phyloP scores from a whole-genome alignment of 2,888 invertebrate species.

The Diplazon laetatorius region DNA sequence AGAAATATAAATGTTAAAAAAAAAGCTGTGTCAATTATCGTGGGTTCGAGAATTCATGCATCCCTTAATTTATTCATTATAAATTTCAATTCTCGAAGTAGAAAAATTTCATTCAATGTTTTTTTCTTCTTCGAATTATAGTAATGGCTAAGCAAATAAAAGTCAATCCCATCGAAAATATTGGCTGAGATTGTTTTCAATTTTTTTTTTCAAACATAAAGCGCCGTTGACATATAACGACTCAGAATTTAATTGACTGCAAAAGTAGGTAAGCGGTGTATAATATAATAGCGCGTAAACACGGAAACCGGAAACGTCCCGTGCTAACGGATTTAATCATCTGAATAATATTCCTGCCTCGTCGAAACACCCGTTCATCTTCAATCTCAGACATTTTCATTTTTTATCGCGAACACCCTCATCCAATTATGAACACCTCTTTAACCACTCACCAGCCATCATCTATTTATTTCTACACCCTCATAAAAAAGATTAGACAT shows the following conservation, averaged over 20 bases:
- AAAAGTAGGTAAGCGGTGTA: conserved; percentile 9
- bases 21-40: too few species aligned
- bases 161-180: not conserved
- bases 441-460: not conserved
- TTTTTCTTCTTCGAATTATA: too few species aligned
- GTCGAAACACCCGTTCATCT: not conserved
- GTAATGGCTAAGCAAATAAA: not conserved
- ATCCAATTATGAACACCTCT: conserved; percentile 9
- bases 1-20: too few species aligned
- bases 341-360: conserved; percentile 28
- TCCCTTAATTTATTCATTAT: too few species aligned
- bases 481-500: not conserved
- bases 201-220: conserved; percentile 20
- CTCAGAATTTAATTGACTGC: conserved; percentile 35
- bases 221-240: too few species aligned
- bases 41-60: too few species aligned
- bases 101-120: too few species aligned
- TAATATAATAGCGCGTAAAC: not conserved
- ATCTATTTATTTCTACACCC: too few species aligned
- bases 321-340: conserved; percentile 38
- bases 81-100: too few species aligned
- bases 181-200: not conserved
- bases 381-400: conserved; percentile 15
- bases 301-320: not conserved
- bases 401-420: conserved; percentile 8